Percentiles rank a stretch among this genome's conserved stretches.
phyloP scores from a whole-genome alignment of 2,113 vertebrate genomes.

The Barbus barbus region DNA sequence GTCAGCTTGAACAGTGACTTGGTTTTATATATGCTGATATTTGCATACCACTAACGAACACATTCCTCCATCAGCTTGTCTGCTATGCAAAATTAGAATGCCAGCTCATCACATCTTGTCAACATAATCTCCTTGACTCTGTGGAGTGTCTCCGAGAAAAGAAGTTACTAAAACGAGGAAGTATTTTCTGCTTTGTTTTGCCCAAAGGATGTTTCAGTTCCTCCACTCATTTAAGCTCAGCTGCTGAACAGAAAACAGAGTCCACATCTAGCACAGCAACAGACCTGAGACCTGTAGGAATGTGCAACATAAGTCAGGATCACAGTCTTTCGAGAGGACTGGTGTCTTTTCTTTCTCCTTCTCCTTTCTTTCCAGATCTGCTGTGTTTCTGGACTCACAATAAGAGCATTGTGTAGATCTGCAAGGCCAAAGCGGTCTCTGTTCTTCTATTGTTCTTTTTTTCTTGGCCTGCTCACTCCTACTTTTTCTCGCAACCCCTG shows the following conservation, averaged over 20 bases:
- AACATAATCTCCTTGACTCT: background rate
- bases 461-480: conserved; percentile 50
- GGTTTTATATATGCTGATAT: conserved; percentile 22
- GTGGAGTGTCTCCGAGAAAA: background rate
- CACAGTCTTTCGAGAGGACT: conserved; percentile 27
- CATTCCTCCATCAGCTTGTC: conserved; percentile 4
- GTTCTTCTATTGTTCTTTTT: conserved; percentile 55
- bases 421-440: conserved; percentile 50
- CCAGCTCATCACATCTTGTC: background rate
- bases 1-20: background rate
- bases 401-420: conserved; percentile 62
- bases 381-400: conserved; percentile 58
- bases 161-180: background rate
- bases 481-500: conserved; percentile 36
- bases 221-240: background rate
- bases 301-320: conserved; percentile 60
- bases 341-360: conserved; percentile 37
- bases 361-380: conserved; percentile 52
- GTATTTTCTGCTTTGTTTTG: background rate
- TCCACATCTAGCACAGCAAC: conserved; percentile 54
- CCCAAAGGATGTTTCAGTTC: conserved; percentile 8
- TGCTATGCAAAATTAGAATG: conserved; percentile 29
- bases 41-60: conserved; percentile 36
- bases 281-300: conserved; percentile 63
- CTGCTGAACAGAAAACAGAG: background rate